Evolutionary conservation across 2,888 invertebrate species (phyloP), one percentile per base, ranked within the genome.

Genomic region (Omphaloscelis lunosa): DNA sequence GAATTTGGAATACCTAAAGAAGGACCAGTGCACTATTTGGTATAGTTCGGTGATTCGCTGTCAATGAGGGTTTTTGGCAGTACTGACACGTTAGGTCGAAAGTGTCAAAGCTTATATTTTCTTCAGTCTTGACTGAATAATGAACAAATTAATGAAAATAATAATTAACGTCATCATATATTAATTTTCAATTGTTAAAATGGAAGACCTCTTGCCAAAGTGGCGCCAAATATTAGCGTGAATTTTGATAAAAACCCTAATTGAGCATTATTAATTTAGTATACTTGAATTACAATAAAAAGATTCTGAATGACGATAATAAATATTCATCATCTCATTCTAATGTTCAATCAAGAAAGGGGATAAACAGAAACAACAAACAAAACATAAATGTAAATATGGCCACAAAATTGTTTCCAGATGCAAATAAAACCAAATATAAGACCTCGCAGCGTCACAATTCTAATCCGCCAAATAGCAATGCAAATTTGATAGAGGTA

Each of bases 401-500:
- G 17, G 12, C 39, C 51, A 45, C 66, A 63, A 65, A 69, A 81
- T 76, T 34, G 66, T 68, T 75, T 63, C 79, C 79, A 85, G 80
- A 80, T 80, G 72, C 66, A 80, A 80, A 89, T 83, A 88, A 83
- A 84, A 78, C 20, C 62, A 62, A 80, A 87, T 73, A 86, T 82
- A 82, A 53, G 53, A 65, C 51, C 69, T 58, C 67, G 70, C 62
- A 68, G 69, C 59, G n/a, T 78, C 80, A 75, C 69, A 83, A 79
- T 87, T 90, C 91, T 92, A 93, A 94, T 93, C 90, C 87, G 78
- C 89, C 82, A 93, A 92, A 91, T 92, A 88, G 90, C 86, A 76
- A 82, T 80, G 82, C 90, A 92, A 93, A 95, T 92, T 91, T 89
- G 84, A 92, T 92, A 90, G 89, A 92, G 87, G 91, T 92, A 91